These are phyloP conservation scores for Ceyx erithaca DNA, from an alignment of 2,797 vertebrate genomes.

Conservation along the genomic window DNA sequence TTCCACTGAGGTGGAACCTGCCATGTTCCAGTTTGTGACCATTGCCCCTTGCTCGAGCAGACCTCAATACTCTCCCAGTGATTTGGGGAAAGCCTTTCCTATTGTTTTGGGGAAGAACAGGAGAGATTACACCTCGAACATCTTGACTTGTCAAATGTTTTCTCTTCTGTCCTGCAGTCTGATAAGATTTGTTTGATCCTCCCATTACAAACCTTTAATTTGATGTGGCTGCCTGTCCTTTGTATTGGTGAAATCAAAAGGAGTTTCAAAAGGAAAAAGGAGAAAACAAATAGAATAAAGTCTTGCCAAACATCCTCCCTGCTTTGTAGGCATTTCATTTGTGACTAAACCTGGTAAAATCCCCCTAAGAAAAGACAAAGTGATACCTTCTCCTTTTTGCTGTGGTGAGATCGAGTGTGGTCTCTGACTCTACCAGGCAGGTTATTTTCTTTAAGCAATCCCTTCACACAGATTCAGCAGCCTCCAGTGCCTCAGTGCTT, in stretches of 20 bases:
- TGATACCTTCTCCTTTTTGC: background rate
- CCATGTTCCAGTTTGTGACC: too few species aligned
- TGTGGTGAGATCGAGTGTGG: background rate
- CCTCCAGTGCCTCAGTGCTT: background rate
- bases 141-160: background rate
- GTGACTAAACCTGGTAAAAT: background rate
- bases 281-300: background rate
- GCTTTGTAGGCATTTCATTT: background rate
- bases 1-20: too few species aligned
- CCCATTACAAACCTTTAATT: background rate
- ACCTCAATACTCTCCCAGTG: background rate
- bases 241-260: background rate
- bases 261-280: background rate
- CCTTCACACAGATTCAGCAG: background rate
- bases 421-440: background rate
- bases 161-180: background rate
- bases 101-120: background rate
- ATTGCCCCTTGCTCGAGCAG: background rate
- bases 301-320: background rate
- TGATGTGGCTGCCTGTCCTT: background rate
- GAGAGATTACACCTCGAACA: background rate
- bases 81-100: background rate
- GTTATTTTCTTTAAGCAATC: background rate
- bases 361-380: background rate
- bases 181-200: background rate